These are phyloP conservation scores for Acanthurus tractus DNA, from an alignment of 2,797 vertebrate species.

Conservation along the genomic window DNA sequence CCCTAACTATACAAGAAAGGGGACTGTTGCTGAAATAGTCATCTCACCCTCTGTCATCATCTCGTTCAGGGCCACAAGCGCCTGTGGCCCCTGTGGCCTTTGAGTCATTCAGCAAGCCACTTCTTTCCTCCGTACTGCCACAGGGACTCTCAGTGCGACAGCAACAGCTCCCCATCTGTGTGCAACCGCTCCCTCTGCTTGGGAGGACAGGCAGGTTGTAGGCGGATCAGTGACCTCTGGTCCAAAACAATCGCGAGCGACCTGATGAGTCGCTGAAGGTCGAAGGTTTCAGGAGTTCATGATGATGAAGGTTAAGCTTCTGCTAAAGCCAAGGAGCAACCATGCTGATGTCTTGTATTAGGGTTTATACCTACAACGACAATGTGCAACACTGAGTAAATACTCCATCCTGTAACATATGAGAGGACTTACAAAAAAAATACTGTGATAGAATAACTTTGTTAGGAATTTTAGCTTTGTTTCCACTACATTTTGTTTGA, in stretches of 20 bases:
- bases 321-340: conserved; percentile 19
- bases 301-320: conserved; percentile 32
- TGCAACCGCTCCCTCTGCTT: conserved; percentile 43
- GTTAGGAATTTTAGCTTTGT: no score
- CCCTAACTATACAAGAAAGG: neutral
- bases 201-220: conserved; percentile 41
- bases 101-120: conserved; percentile 74
- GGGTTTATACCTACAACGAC: neutral
- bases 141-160: conserved; percentile 76
- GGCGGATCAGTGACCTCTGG: conserved; percentile 44
- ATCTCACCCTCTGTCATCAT: conserved; percentile 66
- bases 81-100: conserved; percentile 47
- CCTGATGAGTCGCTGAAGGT: conserved; percentile 50
- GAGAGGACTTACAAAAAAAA: no score
- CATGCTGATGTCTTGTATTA: neutral
- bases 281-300: conserved; percentile 66
- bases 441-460: no score
- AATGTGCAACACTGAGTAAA: no score
- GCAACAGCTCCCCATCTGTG: conserved; percentile 84
- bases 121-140: conserved; percentile 79
- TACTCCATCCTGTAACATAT: no score
- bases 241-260: conserved; percentile 45
- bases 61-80: conserved; percentile 45
- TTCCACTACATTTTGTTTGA: no score
- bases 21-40: neutral